These are phyloP conservation scores for Sweltsa coloradensis DNA, from an alignment of 1,140 invertebrate species.

Conservation along the genomic window DNA sequence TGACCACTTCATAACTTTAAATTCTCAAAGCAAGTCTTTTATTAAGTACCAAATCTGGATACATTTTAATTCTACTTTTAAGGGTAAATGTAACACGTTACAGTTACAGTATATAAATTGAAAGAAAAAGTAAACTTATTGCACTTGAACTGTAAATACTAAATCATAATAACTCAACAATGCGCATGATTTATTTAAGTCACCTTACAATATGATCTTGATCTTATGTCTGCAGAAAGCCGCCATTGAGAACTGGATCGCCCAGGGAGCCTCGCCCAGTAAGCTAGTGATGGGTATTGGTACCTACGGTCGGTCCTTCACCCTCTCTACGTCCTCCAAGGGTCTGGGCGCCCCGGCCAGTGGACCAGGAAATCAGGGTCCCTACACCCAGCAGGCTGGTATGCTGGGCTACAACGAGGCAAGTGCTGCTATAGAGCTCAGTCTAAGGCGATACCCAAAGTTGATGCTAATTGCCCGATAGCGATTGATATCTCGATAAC, in stretches of 20 bases:
- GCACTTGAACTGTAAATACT: background rate
- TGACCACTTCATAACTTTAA: no score
- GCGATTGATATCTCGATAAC: no score
- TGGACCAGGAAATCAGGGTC: constrained; percentile 46
- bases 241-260: constrained; percentile 30
- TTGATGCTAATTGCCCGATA: no score
- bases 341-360: constrained; percentile 34
- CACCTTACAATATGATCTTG: background rate
- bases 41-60: no score
- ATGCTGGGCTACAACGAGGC: constrained; percentile 66
- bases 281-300: constrained; percentile 40
- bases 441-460: no score
- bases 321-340: constrained; percentile 25
- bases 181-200: background rate
- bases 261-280: constrained; percentile 29
- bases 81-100: no score
- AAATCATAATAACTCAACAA: background rate
- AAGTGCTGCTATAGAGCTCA: no score
- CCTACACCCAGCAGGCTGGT: constrained; percentile 54
- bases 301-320: constrained; percentile 38
- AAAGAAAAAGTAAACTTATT: background rate
- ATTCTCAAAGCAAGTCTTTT: no score
- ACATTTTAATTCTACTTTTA: no score
- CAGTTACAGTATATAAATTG: background rate
- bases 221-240: background rate